A percentile compares a stretch with the other conserved stretches of the same genome.
These are phyloP conservation scores for Echinops telfairi DNA, from an alignment of 2,113 vertebrate species.

Conservation along the genomic window DNA sequence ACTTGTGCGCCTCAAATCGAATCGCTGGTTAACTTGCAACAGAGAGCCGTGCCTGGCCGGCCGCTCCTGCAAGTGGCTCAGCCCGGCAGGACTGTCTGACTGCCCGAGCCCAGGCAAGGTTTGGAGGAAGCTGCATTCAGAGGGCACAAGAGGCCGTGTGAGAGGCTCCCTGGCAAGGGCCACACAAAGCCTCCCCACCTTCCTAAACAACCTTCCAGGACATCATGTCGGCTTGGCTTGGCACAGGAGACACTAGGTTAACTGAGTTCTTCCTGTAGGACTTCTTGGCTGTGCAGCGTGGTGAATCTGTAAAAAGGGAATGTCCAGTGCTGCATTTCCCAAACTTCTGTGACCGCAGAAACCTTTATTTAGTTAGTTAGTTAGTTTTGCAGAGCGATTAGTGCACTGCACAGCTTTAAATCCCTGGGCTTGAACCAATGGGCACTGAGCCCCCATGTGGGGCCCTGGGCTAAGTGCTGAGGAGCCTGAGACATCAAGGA, in stretches of 20 bases:
- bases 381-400: constrained; percentile 4
- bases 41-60: neutral
- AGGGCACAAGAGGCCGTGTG: neutral
- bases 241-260: constrained; percentile 10
- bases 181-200: neutral
- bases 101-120: neutral
- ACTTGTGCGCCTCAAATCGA: neutral
- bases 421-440: neutral
- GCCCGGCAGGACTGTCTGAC: neutral
- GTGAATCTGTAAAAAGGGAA: constrained; percentile 75
- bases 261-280: constrained; percentile 7
- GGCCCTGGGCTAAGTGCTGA: neutral
- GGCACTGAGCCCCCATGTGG: neutral
- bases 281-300: constrained; percentile 59
- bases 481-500: constrained; percentile 3
- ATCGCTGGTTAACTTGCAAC: constrained; percentile 3
- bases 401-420: constrained; percentile 28
- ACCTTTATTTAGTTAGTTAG: neutral
- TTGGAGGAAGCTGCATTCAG: neutral
- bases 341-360: constrained; percentile 75
- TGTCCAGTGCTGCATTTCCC: constrained; percentile 31
- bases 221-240: neutral
- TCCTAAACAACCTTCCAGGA: neutral
- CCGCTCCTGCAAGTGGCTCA: no score
- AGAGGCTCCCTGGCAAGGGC: neutral